Conservation (phyloP, 2,888 invertebrate species). For the Automeris io region DNA sequence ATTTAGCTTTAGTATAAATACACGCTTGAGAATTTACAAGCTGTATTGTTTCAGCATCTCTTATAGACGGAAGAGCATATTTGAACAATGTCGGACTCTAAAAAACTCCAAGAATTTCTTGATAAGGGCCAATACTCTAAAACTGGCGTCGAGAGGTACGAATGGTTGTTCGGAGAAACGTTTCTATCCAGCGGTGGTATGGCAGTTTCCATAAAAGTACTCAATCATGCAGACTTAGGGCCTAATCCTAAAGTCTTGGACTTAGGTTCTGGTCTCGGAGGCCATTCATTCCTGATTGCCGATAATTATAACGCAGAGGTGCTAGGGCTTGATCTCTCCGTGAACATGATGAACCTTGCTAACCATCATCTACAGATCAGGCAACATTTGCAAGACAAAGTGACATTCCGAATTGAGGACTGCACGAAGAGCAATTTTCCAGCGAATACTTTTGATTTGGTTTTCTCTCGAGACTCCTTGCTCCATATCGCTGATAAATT, state of each 20-base stretch:
- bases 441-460: constrained; percentile 7
- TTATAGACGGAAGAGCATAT: background rate
- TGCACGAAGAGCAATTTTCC: constrained; percentile 9
- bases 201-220: constrained; percentile 4
- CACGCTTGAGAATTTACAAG: background rate
- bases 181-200: constrained; percentile 8
- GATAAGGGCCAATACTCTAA: constrained; percentile 11
- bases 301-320: constrained; percentile 11
- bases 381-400: constrained; percentile 3
- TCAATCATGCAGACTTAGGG: background rate
- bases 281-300: constrained; percentile 11
- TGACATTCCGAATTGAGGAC: constrained; percentile 6
- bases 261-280: constrained; percentile 9
- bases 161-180: constrained; percentile 10
- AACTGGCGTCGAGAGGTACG: constrained; percentile 10
- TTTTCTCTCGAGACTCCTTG: constrained; percentile 10
- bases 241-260: constrained; percentile 3
- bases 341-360: constrained; percentile 10
- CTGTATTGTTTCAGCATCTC: background rate
- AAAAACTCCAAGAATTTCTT: constrained; percentile 10
- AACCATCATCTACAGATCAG: constrained; percentile 3
- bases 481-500: constrained; percentile 7
- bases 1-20: background rate
- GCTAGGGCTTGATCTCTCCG: constrained; percentile 9
- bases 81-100: constrained; percentile 5